Base-by-base conservation (phyloP, 2,888 invertebrate species). In the Lasius platythorax region DNA sequence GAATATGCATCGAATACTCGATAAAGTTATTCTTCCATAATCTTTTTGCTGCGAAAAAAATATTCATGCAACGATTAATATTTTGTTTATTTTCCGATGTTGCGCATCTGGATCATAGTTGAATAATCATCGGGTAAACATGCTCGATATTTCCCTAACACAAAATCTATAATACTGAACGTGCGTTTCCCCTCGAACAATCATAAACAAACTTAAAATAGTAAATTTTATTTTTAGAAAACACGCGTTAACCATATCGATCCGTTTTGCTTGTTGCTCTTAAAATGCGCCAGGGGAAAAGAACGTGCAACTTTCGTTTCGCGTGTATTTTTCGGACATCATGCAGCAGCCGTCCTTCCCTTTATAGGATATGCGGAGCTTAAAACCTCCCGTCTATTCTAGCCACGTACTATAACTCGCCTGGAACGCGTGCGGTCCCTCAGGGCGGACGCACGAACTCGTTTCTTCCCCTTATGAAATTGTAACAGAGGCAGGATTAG, bases 401-500 rank as follows among this genome's bases (percentile, higher is more conserved):
- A 79, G 75, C 87, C 86, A 87, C 88, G 90, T 90, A 88, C 83
- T 67, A 82, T 87, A 87, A 89, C 89, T 90, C 90, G 87, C 79
- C 82, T 56, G 87, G 78, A 90, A 88, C 87, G 28, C 64, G 66
- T 53, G 33, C 23, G 56, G 78, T 88, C 88, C 89, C 90, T 81
- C 64, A 83, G 88, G 91, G 82, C 86, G 58, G 72, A 83, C 84
- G 75, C 79, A 87, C 83, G 50, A 66, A 82, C 84, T 88, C 84
- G 88, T 90, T 90, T 89, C 87, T 83, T 81, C 87, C 87, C 87
- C 87, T 88, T 88, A 89, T 87, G 90, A 92, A 92, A 92, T 92
- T 90, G 92, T 93, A 92, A 93, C 91, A 83, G 88, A 87, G 89
- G 61, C 84, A 88, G 87, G 88, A 93, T 93, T 93, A 93, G 92